Percentiles rank a stretch among this genome's conserved stretches.
These are phyloP conservation scores for Onychomys arenicola DNA, from an alignment of 2,797 vertebrate genomes.

Conservation along the genomic window DNA sequence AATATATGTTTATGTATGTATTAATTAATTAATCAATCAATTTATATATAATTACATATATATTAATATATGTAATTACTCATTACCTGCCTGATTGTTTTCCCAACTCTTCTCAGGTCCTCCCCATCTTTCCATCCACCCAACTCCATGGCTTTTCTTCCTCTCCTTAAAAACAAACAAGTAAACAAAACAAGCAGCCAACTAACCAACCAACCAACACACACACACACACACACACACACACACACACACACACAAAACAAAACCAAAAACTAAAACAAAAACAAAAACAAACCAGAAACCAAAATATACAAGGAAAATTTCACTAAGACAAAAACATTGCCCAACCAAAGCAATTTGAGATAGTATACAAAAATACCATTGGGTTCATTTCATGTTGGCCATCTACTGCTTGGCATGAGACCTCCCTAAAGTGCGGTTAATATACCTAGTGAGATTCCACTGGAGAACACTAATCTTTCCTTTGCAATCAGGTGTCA, in stretches of 20 bases:
- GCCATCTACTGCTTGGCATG: not conserved
- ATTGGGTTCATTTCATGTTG: not conserved
- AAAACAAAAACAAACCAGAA: not conserved
- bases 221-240: not conserved
- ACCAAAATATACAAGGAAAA: not conserved
- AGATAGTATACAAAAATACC: not conserved
- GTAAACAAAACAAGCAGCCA: not conserved
- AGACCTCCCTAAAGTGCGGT: not conserved
- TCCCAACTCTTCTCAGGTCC: not conserved
- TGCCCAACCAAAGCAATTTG: not conserved
- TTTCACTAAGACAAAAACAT: not conserved
- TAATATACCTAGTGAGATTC: not conserved
- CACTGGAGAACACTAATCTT: not conserved
- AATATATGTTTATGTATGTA: no score
- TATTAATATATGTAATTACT: no score
- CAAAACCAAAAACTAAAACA: no score
- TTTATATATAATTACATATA: no score
- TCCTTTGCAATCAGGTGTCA: not conserved
- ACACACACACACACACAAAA: not conserved
- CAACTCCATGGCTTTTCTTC: not conserved
- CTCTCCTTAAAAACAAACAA: not conserved
- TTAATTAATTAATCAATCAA: no score
- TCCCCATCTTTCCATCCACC: not conserved
- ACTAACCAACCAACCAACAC: not conserved
- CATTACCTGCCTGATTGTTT: not conserved